Evolutionary conservation across 1,140 invertebrate genomes (phyloP), one percentile per base, ranked within the genome.

Genomic region (Helicoverpa armigera): DNA sequence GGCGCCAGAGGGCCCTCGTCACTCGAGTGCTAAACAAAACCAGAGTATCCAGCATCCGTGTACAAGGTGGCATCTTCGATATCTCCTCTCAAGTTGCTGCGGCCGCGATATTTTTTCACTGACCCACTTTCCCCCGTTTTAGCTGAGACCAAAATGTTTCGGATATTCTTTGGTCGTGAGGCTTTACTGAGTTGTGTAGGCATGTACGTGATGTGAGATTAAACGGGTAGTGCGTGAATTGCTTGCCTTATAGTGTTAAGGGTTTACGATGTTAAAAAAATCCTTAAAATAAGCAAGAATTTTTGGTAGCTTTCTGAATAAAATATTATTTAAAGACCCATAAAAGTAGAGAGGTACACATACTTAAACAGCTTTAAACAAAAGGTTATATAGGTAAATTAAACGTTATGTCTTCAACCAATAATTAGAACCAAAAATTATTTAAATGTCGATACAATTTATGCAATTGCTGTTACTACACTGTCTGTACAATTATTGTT

Each of bases 11-110:
- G 29, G 78, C 82, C 69, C 85, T 88, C 60, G 13, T 67, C 3
- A 7, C 4, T 85, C 43, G 69, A 88, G 89, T 84, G 87, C 82
- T 85, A 89, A 88, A 89, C 88, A 89, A 88, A 83, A 88, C 80
- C 80, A 79, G 74, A 70, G 65, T 73, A 81, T 82, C 81, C 29
- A 80, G 65, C 70, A 81, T 82, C 81, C 29, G 79, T 75, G 79
- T 80, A 86, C 85, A 85, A 86, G 85, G 86, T 80, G 51, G 74
- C 80, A 81, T 87, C 83, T 82, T 85, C 83, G 82, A 80, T 83
- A 81, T 54, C 78, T 23, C 69, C 53, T 13, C 82, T 85, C 77
- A 70, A 83, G 82, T 77, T 84, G 81, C 84, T 83, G 79, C 81
- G 80, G 79, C 83, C 80, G 84, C 79, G 87, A 84, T 86, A 84